A percentile compares a stretch with the other conserved stretches of the same genome.
Conservation (phyloP, 2,797 vertebrate species). For the Brachyrhaphis roseni region DNA sequence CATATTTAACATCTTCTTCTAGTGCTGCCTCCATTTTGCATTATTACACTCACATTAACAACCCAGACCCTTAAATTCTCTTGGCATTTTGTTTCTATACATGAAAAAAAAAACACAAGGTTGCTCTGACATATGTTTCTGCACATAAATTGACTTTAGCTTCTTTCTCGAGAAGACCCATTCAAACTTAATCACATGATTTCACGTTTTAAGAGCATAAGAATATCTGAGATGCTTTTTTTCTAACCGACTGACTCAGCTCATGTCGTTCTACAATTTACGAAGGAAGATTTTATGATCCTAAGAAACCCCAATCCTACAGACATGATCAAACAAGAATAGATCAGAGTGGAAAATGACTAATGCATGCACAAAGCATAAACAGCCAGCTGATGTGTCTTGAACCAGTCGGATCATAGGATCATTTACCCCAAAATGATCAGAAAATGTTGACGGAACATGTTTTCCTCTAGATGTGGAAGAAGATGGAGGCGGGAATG, state of each 20-base stretch:
- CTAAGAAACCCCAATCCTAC: conserved; percentile 23
- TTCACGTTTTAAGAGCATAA: conserved; percentile 5
- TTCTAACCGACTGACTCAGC: conserved; percentile 22
- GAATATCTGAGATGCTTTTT: conserved; percentile 23
- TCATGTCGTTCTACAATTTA: conserved; percentile 10
- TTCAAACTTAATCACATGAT: conserved; percentile 16
- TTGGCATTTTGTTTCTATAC: conserved; percentile 5
- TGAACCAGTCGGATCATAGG: conserved; percentile 21
- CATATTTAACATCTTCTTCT: not conserved
- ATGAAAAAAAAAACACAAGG: not conserved
- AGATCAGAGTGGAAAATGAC: conserved; percentile 24
- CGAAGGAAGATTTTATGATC: conserved; percentile 18
- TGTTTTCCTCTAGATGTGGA: conserved; percentile 19
- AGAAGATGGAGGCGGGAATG: conserved; percentile 16
- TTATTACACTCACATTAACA: conserved; percentile 12
- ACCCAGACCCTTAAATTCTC: conserved; percentile 10
- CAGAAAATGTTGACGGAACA: conserved; percentile 32
- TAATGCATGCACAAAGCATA: not conserved
- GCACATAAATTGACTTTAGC: conserved; percentile 25
- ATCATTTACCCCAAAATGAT: conserved; percentile 44
- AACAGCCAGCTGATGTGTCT: conserved; percentile 30
- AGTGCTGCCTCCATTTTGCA: not conserved
- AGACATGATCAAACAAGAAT: conserved; percentile 33
- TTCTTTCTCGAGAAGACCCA: conserved; percentile 33
- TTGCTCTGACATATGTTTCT: conserved; percentile 47